phyloP scores from a whole-genome alignment of 2,888 invertebrate species.

The Euplagia quadripunctaria region DNA sequence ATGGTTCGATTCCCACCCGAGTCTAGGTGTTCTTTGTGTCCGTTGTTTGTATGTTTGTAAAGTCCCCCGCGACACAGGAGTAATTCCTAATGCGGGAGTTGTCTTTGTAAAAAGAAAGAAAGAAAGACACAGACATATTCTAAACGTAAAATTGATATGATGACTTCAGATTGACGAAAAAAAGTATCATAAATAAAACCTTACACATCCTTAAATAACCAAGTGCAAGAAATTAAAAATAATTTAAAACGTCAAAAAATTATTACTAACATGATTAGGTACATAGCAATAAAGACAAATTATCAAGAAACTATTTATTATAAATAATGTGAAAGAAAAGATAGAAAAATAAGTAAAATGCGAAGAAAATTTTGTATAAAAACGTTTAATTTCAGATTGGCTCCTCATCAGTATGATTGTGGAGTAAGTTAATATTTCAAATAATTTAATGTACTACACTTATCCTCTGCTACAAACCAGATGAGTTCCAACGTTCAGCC shows the following conservation, averaged over 20 bases:
- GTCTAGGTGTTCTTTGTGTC: too few species aligned
- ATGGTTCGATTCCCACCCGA: too few species aligned
- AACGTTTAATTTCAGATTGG: conserved; percentile 31
- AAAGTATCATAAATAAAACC: neutral
- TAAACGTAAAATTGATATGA: too few species aligned
- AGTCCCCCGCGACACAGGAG: too few species aligned
- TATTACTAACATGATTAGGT: neutral
- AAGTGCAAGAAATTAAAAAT: neutral
- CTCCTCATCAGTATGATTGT: conserved; percentile 55
- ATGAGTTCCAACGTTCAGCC: too few species aligned
- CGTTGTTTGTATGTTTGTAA: too few species aligned
- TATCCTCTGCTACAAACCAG: too few species aligned
- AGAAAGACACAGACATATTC: too few species aligned
- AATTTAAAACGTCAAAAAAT: conserved; percentile 4
- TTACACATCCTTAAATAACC: neutral
- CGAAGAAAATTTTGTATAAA: conserved; percentile 35
- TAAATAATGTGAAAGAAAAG: conserved; percentile 17
- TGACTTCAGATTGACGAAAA: too few species aligned
- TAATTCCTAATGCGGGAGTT: too few species aligned
- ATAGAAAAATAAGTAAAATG: conserved; percentile 51
- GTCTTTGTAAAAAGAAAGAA: too few species aligned
- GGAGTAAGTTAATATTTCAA: conserved; percentile 49
- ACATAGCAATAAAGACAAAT: neutral
- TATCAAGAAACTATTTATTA: conserved; percentile 1
- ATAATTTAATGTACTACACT: too few species aligned